Conservation (phyloP, 2,888 invertebrate species). For the Perizoma flavofasciatum region DNA sequence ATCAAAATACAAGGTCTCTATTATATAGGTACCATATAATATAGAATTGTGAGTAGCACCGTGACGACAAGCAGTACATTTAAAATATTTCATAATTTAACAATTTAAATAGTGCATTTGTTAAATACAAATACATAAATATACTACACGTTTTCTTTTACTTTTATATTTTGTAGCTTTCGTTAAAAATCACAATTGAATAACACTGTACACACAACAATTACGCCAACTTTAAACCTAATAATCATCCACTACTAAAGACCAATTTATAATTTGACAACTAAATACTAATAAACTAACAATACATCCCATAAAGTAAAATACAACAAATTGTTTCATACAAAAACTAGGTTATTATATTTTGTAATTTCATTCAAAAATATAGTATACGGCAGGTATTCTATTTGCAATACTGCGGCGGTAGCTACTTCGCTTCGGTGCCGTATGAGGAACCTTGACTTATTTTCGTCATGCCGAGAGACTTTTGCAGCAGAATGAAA, state of each 20-base stretch:
- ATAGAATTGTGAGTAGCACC: too few relatives aligned
- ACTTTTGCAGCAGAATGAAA: slow-evolving; percentile 89
- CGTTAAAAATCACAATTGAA: slow-evolving; percentile 39
- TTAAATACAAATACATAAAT: slow-evolving; percentile 25
- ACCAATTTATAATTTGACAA: slow-evolving; percentile 36
- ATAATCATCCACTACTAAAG: slow-evolving; percentile 35
- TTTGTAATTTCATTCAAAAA: slow-evolving; percentile 38
- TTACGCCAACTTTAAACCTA: slow-evolving; percentile 30
- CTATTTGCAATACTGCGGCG: slow-evolving; percentile 32
- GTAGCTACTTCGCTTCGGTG: slow-evolving; percentile 78
- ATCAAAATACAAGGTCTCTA: too few relatives aligned
- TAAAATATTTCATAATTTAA: slow-evolving; percentile 15
- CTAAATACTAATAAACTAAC: slow-evolving; percentile 38
- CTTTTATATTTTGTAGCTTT: slow-evolving; percentile 35
- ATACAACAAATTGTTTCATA: slow-evolving; percentile 37
- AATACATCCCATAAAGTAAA: slow-evolving; percentile 28
- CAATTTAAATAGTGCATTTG: slow-evolving; percentile 18
- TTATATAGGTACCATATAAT: too few relatives aligned
- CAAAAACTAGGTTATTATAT: slow-evolving; percentile 37
- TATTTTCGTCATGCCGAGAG: slow-evolving; percentile 93
- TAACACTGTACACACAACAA: slow-evolving; percentile 41
- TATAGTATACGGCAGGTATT: slow-evolving; percentile 38
- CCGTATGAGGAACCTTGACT: slow-evolving; percentile 94
- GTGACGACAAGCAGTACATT: slow-evolving; percentile 5
- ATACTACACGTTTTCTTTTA: slow-evolving; percentile 26